Percentiles rank a stretch among this genome's conserved stretches.
Conservation (phyloP, 1,140 invertebrate genomes). For the Dendroctonus valens region DNA sequence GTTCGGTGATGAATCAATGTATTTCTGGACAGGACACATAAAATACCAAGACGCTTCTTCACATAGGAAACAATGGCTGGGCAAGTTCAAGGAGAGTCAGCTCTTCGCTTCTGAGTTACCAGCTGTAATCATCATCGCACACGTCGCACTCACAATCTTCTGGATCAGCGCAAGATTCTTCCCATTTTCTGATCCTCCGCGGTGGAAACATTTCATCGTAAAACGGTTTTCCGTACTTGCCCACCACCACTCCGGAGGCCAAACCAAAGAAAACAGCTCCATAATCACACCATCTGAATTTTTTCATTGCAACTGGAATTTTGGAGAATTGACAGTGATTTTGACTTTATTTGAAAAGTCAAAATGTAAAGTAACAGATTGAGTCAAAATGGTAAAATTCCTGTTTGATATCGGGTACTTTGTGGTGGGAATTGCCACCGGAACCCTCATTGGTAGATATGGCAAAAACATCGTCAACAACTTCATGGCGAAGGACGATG, state of each 20-base stretch:
- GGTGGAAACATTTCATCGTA: constrained; percentile 14
- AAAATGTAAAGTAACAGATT: constrained; percentile 1
- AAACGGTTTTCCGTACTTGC: constrained; percentile 27
- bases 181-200: constrained; percentile 14
- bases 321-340: too few species aligned
- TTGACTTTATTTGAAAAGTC: too few species aligned
- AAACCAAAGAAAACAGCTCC: constrained; percentile 24
- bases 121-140: constrained; percentile 7
- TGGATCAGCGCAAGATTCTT: constrained; percentile 12
- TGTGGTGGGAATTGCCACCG: constrained; percentile 17
- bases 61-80: too few species aligned
- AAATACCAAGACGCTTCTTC: too few species aligned
- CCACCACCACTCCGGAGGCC: constrained; percentile 15
- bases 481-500: background rate
- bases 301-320: background rate
- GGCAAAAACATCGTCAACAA: constrained; percentile 9
- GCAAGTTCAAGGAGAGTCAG: too few species aligned
- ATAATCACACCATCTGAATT: constrained; percentile 24
- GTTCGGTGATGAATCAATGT: too few species aligned
- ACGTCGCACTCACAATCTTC: constrained; percentile 23
- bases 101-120: background rate
- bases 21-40: too few species aligned
- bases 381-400: constrained; percentile 26
- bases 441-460: constrained; percentile 14
- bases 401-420: constrained; percentile 23